phyloP scores from a whole-genome alignment of 2,888 invertebrate species.

The Lysandra bellargus region DNA sequence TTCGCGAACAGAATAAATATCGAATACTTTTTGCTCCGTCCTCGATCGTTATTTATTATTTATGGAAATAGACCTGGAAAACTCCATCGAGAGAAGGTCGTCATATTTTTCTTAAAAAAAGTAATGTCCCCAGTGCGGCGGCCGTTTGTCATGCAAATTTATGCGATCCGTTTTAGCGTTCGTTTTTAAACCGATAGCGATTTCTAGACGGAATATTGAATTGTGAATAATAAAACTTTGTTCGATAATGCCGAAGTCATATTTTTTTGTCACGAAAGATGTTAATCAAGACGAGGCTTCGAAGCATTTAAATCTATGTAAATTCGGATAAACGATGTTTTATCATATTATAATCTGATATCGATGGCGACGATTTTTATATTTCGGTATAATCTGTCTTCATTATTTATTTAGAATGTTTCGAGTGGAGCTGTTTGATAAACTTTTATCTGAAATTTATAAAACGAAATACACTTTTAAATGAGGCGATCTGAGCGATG shows the following conservation, averaged over 20 bases:
- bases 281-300: slow-evolving; percentile 47
- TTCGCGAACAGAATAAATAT: slow-evolving; percentile 74
- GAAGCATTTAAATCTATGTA: slow-evolving; percentile 30
- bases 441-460: background rate
- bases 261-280: slow-evolving; percentile 59
- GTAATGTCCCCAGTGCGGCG: slow-evolving; percentile 66
- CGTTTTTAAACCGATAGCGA: slow-evolving; percentile 72
- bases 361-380: slow-evolving; percentile 19
- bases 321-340: slow-evolving; percentile 36
- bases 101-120: slow-evolving; percentile 78
- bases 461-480: background rate
- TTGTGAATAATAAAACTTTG: slow-evolving; percentile 59
- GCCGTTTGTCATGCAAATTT: slow-evolving; percentile 77
- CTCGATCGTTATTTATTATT: slow-evolving; percentile 78
- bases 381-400: background rate
- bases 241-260: slow-evolving; percentile 58
- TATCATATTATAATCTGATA: slow-evolving; percentile 15
- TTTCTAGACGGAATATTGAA: slow-evolving; percentile 73
- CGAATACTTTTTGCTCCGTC: slow-evolving; percentile 70
- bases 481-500: background rate
- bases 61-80: slow-evolving; percentile 76
- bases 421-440: background rate
- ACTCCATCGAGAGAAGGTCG: slow-evolving; percentile 72
- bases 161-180: slow-evolving; percentile 73
- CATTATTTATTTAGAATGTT: slow-evolving; percentile 5